phyloP scores from a whole-genome alignment of 2,797 vertebrate species.

The Glossophaga mutica region DNA sequence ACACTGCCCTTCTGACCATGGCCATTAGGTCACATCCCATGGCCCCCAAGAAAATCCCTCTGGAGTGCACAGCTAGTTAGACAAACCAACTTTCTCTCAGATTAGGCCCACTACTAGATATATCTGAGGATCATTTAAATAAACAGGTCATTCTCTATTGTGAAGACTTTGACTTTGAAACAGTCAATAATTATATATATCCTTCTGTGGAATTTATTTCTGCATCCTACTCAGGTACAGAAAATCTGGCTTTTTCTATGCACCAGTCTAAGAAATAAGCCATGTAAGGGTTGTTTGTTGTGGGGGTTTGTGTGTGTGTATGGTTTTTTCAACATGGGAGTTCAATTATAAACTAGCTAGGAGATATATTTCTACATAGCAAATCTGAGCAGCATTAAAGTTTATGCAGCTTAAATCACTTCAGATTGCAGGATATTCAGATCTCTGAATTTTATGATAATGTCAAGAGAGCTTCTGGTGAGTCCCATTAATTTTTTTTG shows the following conservation, averaged over 20 bases:
- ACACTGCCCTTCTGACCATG: not conserved
- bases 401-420: constrained; percentile 76
- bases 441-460: constrained; percentile 81
- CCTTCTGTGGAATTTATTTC: not conserved
- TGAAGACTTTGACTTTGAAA: not conserved
- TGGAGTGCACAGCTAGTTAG: not conserved
- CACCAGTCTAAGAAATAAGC: not conserved
- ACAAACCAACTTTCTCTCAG: not conserved
- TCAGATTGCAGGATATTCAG: constrained; percentile 75
- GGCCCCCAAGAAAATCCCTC: not conserved
- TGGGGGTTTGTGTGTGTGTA: not conserved
- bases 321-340: not conserved
- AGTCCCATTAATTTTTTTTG: constrained; percentile 75
- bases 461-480: constrained; percentile 81
- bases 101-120: not conserved
- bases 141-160: not conserved
- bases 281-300: not conserved
- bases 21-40: not conserved
- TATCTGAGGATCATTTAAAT: not conserved
- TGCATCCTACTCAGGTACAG: not conserved
- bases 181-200: not conserved
- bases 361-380: constrained; percentile 50
- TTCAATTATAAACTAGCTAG: constrained; percentile 65
- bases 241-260: not conserved
- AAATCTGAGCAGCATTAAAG: constrained; percentile 64